Base-by-base conservation (phyloP, 2,113 vertebrate genomes). In the Chitala chitala region DNA sequence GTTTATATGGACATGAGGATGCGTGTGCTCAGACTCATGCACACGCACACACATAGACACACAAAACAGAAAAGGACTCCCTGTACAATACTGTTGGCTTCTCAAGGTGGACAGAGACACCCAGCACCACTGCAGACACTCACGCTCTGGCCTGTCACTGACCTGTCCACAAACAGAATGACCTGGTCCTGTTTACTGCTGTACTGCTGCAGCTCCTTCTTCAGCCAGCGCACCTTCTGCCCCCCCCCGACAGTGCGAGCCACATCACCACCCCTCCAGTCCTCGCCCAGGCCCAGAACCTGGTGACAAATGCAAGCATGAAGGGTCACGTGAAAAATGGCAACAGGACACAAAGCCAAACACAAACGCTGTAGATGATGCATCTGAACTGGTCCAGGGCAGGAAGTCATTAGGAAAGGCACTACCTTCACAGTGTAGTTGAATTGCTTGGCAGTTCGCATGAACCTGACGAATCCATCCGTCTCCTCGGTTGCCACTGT, bases 151-250 rank as follows among this genome's bases (percentile, higher is more conserved):
- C 50, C 33, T n/a, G 53, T 1, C 8, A 20, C 72, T 63, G 20
- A 96, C 94, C 94, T 96, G 90, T 96, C 94, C 2, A 95, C 93
- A 46, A 96, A 95, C 85, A 96, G 83, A 82, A 95, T 38, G 2
- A 95, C 78, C 76, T 87, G 75, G 58, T 94, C 89, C 8, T 85
- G 76, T 3, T 78, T 79, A 13, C 87, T 84, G 0, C 83, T 80
- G 0, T 91, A 81, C 68, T 90, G 91, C 54, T 91, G 85, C 79
- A 95, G 91, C 77, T 94, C 94, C 5, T 86, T 87, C 82, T 93
- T 94, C 73, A 95, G 74, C 94, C 94, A 95, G n/a, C 94, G 84
- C 20, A 96, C 94, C 79, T 96, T 96, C 90, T 96, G 94, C 6
- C 94, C 94, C 53, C 94, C 94, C 0, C 94, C 94, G 0, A 96